Evolutionary conservation across 2,113 vertebrate species (phyloP).

Genomic region (Canis aureus): DNA sequence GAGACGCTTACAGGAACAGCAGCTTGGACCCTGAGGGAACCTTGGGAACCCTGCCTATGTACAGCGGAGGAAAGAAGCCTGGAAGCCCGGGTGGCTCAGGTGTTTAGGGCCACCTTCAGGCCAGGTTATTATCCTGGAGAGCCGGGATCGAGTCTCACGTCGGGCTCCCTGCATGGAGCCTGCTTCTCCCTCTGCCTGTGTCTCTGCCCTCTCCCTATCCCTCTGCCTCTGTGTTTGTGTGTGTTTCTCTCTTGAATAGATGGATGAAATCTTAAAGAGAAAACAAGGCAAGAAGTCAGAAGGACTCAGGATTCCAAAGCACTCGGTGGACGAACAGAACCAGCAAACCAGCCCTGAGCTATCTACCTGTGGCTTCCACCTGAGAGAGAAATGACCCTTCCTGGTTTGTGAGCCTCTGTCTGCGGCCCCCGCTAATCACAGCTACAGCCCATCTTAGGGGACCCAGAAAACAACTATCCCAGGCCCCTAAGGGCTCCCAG

Average conservation of each 20-base stretch:
- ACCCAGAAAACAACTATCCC: neutral
- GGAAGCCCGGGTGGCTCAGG: too few relatives aligned
- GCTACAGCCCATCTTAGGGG: neutral
- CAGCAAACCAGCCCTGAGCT: neutral
- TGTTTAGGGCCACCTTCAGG: too few relatives aligned
- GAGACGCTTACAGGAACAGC: neutral
- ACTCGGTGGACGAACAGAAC: neutral
- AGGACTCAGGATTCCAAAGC: neutral
- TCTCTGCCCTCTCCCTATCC: too few relatives aligned
- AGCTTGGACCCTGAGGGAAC: neutral
- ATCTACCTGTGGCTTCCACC: neutral
- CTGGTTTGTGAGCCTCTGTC: neutral
- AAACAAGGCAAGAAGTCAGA: neutral
- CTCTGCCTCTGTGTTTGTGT: too few relatives aligned
- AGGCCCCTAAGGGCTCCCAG: neutral
- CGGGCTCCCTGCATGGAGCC: too few relatives aligned
- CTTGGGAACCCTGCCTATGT: neutral
- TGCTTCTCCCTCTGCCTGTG: too few relatives aligned
- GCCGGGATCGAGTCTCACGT: too few relatives aligned
- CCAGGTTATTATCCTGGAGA: too few relatives aligned
- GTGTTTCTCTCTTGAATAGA: too few relatives aligned
- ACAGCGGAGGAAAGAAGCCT: neutral
- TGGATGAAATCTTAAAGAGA: too few relatives aligned
- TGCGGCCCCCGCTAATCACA: neutral
- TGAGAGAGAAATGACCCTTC: neutral